Base-by-base conservation (phyloP, 2,113 vertebrate genomes). In the Rhea americana region DNA sequence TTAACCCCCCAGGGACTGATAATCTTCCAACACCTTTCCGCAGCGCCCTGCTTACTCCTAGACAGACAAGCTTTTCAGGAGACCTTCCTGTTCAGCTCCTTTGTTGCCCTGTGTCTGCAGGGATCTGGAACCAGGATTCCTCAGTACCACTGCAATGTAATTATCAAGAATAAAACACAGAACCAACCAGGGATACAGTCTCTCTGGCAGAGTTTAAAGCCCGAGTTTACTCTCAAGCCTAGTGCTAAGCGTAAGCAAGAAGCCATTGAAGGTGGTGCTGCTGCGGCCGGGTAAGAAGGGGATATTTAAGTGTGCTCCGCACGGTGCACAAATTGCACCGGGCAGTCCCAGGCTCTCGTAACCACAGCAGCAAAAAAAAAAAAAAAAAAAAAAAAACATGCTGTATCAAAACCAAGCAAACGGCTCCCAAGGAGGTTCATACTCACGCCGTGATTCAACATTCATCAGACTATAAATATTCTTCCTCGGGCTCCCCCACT, bases 401-500 rank as follows among this genome's bases (percentile, higher is more conserved):
- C 25, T 37, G 72, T 20, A 55, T 47, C 48, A 37, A 84, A 37
- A 50, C 18, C 77, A 71, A 61, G 47, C 72, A 74, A 14, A 21
- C 21, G 45, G 5, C 32, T 65, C 25, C 67, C 62, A 32, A 50
- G 35, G 28, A 43, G 62, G 24, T 41, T 37, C 24, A 11, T 30
- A 32, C 26, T 43, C 45, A 13, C 28, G 22, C 10, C 25, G n/a
- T 37, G 35, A 39, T 48, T 65, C 63, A 84, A 66, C 58, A 79
- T 56, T 58, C 37, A 56, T 51, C 75, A 73, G 67, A 72, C 53
- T 61, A 82, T 89, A 82, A 89, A 89, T 89, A 82, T 68, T 76
- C 53, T 21, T 70, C 43, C 66, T 51, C 61, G 67, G 82, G 86
- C 86, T 82, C 59, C 61, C 37, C 70, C 58, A 26, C 37, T 61